Conservation (phyloP, 2,113 vertebrate species). For the Tragelaphus imberbis region DNA sequence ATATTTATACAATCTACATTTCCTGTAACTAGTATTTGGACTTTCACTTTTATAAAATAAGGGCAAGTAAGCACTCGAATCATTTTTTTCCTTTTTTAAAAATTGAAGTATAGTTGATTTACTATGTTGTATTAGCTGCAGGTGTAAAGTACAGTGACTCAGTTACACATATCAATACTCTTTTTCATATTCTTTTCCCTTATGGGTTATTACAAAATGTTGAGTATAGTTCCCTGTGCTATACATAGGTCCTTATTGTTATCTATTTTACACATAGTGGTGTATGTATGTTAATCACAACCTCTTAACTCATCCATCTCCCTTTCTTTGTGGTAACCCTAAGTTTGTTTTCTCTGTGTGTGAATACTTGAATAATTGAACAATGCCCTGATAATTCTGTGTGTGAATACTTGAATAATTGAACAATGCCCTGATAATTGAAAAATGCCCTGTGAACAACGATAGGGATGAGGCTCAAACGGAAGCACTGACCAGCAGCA, state of each 20-base stretch:
- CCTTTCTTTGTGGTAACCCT: not conserved
- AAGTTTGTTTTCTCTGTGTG: not conserved
- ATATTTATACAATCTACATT: not conserved
- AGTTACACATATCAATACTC: not conserved
- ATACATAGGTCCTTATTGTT: not conserved
- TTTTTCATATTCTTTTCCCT: not conserved
- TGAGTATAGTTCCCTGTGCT: not conserved
- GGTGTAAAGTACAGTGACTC: not conserved
- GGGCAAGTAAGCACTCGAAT: not conserved
- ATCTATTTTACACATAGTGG: not conserved
- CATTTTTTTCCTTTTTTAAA: not conserved
- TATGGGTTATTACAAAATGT: not conserved
- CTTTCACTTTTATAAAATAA: slow-evolving; percentile 5
- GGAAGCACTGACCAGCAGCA: not conserved
- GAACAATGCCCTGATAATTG: not conserved
- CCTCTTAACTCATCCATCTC: not conserved
- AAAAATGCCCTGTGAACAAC: not conserved
- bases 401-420: not conserved
- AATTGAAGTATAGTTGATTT: not conserved
- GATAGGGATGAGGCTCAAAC: not conserved
- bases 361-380: not conserved
- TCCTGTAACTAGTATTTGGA: not conserved
- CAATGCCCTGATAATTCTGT: not conserved
- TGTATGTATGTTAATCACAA: not conserved
- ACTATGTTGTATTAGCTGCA: not conserved